Percentiles rank a stretch among this genome's conserved stretches.
Conservation (phyloP, 2,888 invertebrate genomes). For the Cantharis rustica region DNA sequence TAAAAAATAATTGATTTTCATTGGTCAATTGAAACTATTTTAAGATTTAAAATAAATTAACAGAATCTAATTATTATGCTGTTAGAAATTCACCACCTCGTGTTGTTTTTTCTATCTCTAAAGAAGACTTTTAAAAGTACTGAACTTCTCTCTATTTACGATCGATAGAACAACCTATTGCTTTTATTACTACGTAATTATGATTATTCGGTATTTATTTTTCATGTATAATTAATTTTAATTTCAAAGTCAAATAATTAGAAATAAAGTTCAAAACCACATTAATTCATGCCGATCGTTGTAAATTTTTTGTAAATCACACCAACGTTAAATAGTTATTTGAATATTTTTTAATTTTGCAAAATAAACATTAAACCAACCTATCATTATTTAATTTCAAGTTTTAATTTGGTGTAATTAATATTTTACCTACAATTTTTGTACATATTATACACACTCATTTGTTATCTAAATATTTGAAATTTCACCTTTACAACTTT, state of each 20-base stretch:
- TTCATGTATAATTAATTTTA: background rate
- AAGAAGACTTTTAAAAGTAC: too few relatives aligned
- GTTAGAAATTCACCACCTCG: too few relatives aligned
- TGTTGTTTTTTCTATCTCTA: too few relatives aligned
- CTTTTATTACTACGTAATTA: too few relatives aligned
- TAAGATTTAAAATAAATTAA: too few relatives aligned
- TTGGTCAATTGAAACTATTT: too few relatives aligned
- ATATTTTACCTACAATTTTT: background rate
- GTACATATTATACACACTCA: background rate
- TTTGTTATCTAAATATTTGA: background rate
- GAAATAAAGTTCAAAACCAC: background rate
- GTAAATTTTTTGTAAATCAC: background rate
- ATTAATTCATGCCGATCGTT: background rate
- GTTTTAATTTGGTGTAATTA: background rate
- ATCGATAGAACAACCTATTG: too few relatives aligned
- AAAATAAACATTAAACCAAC: background rate
- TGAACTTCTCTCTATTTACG: too few relatives aligned
- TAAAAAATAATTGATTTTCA: too few relatives aligned
- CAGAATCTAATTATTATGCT: too few relatives aligned
- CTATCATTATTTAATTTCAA: background rate
- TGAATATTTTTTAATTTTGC: background rate
- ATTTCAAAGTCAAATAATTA: background rate
- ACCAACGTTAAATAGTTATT: background rate
- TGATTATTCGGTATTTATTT: too few relatives aligned
- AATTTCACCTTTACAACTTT: background rate